Percentiles rank a stretch among this genome's conserved stretches.
phyloP scores from a whole-genome alignment of 2,888 invertebrate species.

The Nymphalis c-album region DNA sequence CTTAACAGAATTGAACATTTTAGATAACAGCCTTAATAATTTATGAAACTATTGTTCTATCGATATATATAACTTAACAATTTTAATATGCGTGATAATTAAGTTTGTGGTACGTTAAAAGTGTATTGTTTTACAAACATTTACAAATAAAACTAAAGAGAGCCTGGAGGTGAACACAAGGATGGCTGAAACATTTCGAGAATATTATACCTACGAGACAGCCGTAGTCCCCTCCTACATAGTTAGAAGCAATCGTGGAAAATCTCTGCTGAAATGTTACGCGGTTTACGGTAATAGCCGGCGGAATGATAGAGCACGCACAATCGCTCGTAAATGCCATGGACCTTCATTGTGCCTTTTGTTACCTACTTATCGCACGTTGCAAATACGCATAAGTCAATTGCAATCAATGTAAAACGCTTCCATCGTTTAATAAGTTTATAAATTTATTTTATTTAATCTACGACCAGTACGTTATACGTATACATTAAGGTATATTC shows the following conservation, averaged over 20 bases:
- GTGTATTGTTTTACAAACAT: no score
- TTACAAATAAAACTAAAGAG: no score
- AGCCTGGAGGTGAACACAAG: no score
- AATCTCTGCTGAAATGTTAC: conserved; percentile 52
- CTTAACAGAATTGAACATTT: no score
- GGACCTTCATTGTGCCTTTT: conserved; percentile 18
- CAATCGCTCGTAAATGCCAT: conserved; percentile 54
- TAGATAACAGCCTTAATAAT: no score
- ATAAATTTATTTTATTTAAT: background rate
- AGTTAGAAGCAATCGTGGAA: conserved; percentile 46
- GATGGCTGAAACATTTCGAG: background rate
- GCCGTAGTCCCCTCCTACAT: conserved; percentile 1
- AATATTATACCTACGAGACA: background rate
- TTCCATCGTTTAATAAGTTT: background rate
- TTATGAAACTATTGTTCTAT: no score
- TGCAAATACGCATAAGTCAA: conserved; percentile 12
- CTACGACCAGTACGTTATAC: background rate
- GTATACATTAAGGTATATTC: background rate
- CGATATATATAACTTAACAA: no score
- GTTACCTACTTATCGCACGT: conserved; percentile 26
- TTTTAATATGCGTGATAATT: no score
- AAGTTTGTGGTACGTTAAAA: no score
- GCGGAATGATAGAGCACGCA: conserved; percentile 70
- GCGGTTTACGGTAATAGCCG: conserved; percentile 61
- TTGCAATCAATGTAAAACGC: background rate